A percentile compares a stretch with the other conserved stretches of the same genome.
Conservation (phyloP, 92 coral and sea anemone genomes). For the Umimayanthus kanabou region DNA sequence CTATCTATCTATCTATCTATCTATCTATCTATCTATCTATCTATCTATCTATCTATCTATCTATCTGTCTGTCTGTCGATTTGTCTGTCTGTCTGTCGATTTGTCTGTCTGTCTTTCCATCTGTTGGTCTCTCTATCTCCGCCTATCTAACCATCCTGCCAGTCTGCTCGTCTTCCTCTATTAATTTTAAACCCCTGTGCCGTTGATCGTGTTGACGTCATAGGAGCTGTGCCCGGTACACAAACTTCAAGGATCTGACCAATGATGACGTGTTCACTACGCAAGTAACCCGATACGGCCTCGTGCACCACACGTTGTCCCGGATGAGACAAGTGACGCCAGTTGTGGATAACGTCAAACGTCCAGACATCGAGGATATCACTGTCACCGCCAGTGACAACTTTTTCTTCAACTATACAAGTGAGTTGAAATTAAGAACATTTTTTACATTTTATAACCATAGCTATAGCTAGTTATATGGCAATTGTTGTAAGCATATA, state of each 20-base stretch:
- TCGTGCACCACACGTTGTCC: slow-evolving; percentile 39
- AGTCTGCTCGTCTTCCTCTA: neutral
- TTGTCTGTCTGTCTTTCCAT: neutral
- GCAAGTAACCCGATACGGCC: slow-evolving; percentile 13
- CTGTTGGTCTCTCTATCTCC: neutral
- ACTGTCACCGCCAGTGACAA: slow-evolving; percentile 9
- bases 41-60: neutral
- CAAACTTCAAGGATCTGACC: slow-evolving; percentile 30
- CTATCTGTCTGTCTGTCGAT: too few relatives aligned
- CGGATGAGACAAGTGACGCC: slow-evolving; percentile 29
- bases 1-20: neutral
- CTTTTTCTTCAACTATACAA: slow-evolving; percentile 20
- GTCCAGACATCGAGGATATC: slow-evolving; percentile 11
- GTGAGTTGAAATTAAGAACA: neutral
- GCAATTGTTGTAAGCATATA: too few relatives aligned
- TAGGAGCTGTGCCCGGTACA: slow-evolving; percentile 30
- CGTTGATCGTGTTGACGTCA: neutral
- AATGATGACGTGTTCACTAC: slow-evolving; percentile 31
- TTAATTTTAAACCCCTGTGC: neutral
- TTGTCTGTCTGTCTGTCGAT: neutral
- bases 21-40: neutral
- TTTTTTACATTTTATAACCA: too few relatives aligned
- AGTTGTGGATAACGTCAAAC: slow-evolving; percentile 19
- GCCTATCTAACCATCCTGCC: too few relatives aligned
- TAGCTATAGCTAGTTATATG: too few relatives aligned